These are phyloP conservation scores for Rhyacophila evoluta DNA, from an alignment of 2,888 invertebrate species.

Conservation along the genomic window DNA sequence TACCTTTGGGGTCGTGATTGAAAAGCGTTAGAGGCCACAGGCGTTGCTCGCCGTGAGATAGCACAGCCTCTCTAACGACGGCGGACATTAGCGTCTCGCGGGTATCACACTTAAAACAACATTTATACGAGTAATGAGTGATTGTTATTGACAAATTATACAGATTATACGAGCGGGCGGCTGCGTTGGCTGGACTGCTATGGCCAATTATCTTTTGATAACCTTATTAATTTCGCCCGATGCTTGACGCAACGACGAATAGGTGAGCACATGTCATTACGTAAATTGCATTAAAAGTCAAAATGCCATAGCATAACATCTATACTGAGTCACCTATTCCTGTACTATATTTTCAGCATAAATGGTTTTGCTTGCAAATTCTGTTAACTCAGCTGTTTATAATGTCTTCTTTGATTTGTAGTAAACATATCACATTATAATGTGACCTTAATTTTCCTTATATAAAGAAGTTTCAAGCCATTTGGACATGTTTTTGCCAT, in stretches of 20 bases:
- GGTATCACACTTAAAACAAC: slow-evolving; percentile 54
- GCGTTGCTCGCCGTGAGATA: slow-evolving; percentile 32
- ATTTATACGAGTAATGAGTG: slow-evolving; percentile 52
- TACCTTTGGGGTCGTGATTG: neutral
- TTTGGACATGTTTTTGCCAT: too few species aligned
- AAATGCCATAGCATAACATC: neutral
- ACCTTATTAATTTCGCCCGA: slow-evolving; percentile 49
- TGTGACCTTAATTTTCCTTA: too few species aligned
- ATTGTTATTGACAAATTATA: slow-evolving; percentile 55
- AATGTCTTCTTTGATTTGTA: too few species aligned
- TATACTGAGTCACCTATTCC: too few species aligned
- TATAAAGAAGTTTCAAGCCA: too few species aligned
- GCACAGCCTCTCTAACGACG: slow-evolving; percentile 41
- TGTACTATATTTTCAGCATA: too few species aligned
- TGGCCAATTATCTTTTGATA: slow-evolving; percentile 48
- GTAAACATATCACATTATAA: too few species aligned
- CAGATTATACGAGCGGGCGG: slow-evolving; percentile 41
- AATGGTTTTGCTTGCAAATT: too few species aligned
- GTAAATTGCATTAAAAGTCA: neutral
- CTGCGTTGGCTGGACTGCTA: neutral
- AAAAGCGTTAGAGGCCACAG: slow-evolving; percentile 42
- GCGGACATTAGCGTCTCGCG: slow-evolving; percentile 46
- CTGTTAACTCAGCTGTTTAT: too few species aligned
- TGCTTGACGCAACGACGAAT: slow-evolving; percentile 33
- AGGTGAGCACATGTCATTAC: neutral